These are phyloP conservation scores for Varanus salvator DNA, from an alignment of 2,113 vertebrate species.

Conservation along the genomic window DNA sequence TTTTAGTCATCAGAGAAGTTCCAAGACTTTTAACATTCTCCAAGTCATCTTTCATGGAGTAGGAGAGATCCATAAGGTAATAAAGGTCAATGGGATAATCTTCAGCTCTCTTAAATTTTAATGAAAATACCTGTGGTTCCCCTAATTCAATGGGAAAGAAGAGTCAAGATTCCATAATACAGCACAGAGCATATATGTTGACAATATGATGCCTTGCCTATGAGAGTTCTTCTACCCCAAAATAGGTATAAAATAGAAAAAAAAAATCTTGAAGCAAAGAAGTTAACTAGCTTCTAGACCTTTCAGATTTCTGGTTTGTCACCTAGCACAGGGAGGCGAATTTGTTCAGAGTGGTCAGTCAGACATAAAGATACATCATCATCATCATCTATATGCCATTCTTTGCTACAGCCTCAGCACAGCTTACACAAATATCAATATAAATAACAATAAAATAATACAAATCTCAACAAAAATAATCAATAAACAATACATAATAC, in stretches of 20 bases:
- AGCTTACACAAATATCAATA: too few relatives aligned
- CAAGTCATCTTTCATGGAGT: slow-evolving; percentile 97
- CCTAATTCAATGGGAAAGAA: slow-evolving; percentile 74
- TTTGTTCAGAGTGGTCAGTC: not conserved
- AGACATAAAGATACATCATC: not conserved
- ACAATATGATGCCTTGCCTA: not conserved
- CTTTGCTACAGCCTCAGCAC: too few relatives aligned
- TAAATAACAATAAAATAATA: too few relatives aligned
- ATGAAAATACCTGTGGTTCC: slow-evolving; percentile 88
- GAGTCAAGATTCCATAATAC: not conserved
- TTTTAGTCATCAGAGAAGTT: slow-evolving; percentile 91
- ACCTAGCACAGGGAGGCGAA: not conserved
- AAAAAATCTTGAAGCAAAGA: not conserved
- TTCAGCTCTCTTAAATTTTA: slow-evolving; percentile 96
- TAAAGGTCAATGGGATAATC: slow-evolving; percentile 98
- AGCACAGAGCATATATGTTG: not conserved
- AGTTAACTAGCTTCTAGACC: not conserved
- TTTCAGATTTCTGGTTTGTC: not conserved
- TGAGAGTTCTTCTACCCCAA: not conserved
- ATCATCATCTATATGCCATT: too few relatives aligned
- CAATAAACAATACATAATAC: too few relatives aligned
- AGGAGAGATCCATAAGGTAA: slow-evolving; percentile 98
- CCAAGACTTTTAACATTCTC: slow-evolving; percentile 97
- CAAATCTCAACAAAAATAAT: too few relatives aligned
- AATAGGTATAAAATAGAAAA: not conserved